Evolutionary conservation across 2,113 vertebrate species (phyloP).

Genomic region (Pteropus alecto): DNA sequence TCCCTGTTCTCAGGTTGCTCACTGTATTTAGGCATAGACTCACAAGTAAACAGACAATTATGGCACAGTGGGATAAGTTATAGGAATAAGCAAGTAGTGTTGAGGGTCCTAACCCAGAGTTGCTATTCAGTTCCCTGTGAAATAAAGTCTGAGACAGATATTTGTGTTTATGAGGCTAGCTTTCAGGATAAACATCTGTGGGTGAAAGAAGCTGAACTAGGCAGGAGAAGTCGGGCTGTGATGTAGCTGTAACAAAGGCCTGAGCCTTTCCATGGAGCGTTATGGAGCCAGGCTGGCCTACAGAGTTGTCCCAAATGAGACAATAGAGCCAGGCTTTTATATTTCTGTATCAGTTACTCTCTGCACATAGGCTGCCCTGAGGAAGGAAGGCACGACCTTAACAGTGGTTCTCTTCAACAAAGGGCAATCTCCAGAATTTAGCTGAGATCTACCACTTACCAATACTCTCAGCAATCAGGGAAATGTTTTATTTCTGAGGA

Average conservation of each 20-base stretch:
- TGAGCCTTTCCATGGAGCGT: background rate
- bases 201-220: background rate
- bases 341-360: background rate
- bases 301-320: background rate
- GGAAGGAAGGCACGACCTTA: background rate
- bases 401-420: background rate
- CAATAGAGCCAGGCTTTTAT: background rate
- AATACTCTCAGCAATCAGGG: background rate
- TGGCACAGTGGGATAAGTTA: background rate
- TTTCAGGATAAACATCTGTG: background rate
- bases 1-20: slow-evolving; percentile 29
- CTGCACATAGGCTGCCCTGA: background rate
- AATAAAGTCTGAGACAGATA: background rate
- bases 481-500: background rate
- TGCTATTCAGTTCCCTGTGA: background rate
- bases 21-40: slow-evolving; percentile 30
- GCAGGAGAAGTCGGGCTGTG: background rate
- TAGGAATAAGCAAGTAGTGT: background rate
- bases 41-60: slow-evolving; percentile 47
- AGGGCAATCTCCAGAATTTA: background rate
- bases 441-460: background rate
- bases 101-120: background rate
- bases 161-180: background rate
- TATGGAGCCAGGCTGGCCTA: background rate
- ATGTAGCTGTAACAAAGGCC: background rate